phyloP scores from a whole-genome alignment of 2,113 vertebrate genomes.

The Eulemur rufifrons region DNA sequence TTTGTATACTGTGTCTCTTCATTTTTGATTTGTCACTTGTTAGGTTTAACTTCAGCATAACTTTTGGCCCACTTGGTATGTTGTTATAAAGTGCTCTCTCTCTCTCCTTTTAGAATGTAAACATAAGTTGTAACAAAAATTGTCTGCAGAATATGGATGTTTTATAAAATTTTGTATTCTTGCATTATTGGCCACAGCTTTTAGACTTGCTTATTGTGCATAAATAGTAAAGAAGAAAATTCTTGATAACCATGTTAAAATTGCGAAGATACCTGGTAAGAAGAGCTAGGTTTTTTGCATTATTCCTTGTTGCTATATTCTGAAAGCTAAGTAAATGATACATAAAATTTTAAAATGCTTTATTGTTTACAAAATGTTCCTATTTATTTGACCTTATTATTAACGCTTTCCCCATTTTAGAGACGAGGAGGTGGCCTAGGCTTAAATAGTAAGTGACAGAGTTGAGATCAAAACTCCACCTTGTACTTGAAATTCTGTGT shows the following conservation, averaged over 20 bases:
- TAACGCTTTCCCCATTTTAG: background rate
- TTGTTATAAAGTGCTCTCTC: slow-evolving; percentile 46
- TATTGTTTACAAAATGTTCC: background rate
- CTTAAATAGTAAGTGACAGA: background rate
- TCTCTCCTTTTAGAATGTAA: slow-evolving; percentile 34
- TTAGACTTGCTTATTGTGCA: background rate
- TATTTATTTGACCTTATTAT: background rate
- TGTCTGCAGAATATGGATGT: background rate
- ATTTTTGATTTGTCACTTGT: slow-evolving; percentile 65
- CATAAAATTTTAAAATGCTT: background rate
- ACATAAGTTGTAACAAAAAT: background rate
- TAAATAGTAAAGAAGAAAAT: background rate
- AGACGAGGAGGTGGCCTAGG: background rate
- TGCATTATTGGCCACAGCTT: background rate
- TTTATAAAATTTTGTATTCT: slow-evolving; percentile 29
- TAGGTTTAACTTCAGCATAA: slow-evolving; percentile 60
- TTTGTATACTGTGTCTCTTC: slow-evolving; percentile 29
- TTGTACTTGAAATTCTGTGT: slow-evolving; percentile 1
- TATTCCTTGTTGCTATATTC: background rate
- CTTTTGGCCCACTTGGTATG: slow-evolving; percentile 18
- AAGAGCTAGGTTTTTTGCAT: background rate
- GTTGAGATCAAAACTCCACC: background rate
- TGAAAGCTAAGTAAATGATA: slow-evolving; percentile 10
- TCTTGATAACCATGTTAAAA: background rate
- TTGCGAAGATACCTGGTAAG: background rate